These are phyloP conservation scores for Dendronephthya gigantea DNA, from an alignment of 64 coral and sea anemone genomes.

Conservation along the genomic window DNA sequence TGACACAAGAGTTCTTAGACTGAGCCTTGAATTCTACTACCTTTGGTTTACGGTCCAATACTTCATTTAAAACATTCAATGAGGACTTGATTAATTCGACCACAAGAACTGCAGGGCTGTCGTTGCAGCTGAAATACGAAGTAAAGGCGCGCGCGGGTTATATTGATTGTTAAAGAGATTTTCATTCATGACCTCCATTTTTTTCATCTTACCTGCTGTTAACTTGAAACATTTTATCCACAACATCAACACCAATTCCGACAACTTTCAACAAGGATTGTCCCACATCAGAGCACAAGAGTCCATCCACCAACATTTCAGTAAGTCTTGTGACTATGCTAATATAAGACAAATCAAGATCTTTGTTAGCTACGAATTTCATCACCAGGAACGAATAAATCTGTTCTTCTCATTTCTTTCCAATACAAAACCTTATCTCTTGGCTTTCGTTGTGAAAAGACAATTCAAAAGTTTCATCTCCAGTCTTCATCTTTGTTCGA, in stretches of 20 bases:
- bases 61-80: constrained; percentile 75
- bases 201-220: background rate
- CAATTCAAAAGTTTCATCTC: constrained; percentile 15
- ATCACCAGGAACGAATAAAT: too few relatives aligned
- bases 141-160: background rate
- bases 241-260: constrained; percentile 70
- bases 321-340: constrained; percentile 57
- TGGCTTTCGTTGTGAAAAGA: background rate
- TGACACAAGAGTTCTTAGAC: too few relatives aligned
- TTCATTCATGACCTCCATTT: too few relatives aligned
- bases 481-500: background rate
- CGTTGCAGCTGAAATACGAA: constrained; percentile 29
- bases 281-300: constrained; percentile 62
- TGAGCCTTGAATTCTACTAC: too few relatives aligned
- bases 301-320: constrained; percentile 53
- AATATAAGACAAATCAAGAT: background rate
- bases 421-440: background rate
- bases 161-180: too few relatives aligned
- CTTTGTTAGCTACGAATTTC: too few relatives aligned
- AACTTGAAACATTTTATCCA: constrained; percentile 50
- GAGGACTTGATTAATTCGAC: constrained; percentile 69
- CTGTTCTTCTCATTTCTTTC: too few relatives aligned
- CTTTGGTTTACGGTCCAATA: constrained; percentile 66
- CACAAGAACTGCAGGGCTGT: constrained; percentile 57
- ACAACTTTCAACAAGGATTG: constrained; percentile 71